These are phyloP conservation scores for Stenopsyche tienmushanensis DNA, from an alignment of 1,140 invertebrate genomes.

Conservation along the genomic window DNA sequence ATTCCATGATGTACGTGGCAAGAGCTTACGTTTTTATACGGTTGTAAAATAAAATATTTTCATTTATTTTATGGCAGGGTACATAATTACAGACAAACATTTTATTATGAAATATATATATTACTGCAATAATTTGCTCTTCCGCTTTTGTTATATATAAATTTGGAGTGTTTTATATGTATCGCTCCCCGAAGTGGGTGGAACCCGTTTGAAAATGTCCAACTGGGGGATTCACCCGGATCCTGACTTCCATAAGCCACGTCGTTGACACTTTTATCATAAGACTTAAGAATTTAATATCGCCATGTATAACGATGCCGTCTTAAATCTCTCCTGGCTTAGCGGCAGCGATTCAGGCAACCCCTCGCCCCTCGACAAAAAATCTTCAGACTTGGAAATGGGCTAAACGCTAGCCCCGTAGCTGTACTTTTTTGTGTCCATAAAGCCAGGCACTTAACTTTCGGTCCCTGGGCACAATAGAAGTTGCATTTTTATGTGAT, in stretches of 20 bases:
- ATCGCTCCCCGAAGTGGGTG: too few species aligned
- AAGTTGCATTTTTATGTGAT: constrained; percentile 25
- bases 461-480: constrained; percentile 11
- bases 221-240: neutral
- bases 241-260: neutral
- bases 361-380: neutral
- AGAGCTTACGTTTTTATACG: too few species aligned
- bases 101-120: too few species aligned
- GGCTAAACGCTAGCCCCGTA: neutral
- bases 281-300: constrained; percentile 20
- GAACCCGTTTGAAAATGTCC: neutral
- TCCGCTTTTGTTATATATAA: too few species aligned
- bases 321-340: constrained; percentile 19
- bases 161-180: too few species aligned
- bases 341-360: neutral
- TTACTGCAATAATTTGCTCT: too few species aligned
- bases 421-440: constrained; percentile 6
- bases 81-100: too few species aligned
- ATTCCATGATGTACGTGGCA: too few species aligned
- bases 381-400: neutral
- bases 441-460: constrained; percentile 16
- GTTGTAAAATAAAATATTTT: too few species aligned
- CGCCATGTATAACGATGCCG: constrained; percentile 1
- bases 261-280: constrained; percentile 23
- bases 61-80: too few species aligned